These are phyloP conservation scores for Cricetomys ansorgei DNA, from an alignment of 2,113 vertebrate species.

Conservation along the genomic window DNA sequence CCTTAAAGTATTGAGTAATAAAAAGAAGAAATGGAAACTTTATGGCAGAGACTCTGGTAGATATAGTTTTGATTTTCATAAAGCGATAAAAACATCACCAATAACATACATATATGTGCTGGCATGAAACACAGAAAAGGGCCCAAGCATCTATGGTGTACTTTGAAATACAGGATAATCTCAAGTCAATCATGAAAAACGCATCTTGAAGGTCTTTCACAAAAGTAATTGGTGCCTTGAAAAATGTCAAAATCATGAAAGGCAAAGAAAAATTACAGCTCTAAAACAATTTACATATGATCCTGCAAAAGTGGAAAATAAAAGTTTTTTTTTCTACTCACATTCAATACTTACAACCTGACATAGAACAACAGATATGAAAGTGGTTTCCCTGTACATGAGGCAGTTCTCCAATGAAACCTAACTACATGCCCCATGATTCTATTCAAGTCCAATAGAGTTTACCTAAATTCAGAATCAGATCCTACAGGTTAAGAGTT, in stretches of 20 bases:
- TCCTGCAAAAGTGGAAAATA: neutral
- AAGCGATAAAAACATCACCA: neutral
- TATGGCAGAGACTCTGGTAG: neutral
- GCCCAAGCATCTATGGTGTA: neutral
- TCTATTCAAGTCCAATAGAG: neutral
- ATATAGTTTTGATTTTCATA: neutral
- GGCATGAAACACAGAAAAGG: neutral
- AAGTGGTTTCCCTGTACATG: neutral
- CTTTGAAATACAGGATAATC: neutral
- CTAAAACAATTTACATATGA: neutral
- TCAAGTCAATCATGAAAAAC: conserved; percentile 4
- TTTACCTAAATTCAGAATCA: neutral
- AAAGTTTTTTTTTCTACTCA: neutral
- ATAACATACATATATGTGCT: neutral
- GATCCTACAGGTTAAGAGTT: neutral
- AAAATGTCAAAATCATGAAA: conserved; percentile 23
- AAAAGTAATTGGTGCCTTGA: conserved; percentile 11
- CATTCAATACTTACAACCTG: neutral
- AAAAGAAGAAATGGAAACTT: neutral
- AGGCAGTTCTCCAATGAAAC: neutral
- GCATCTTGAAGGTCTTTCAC: neutral
- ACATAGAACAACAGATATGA: neutral
- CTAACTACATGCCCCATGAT: neutral
- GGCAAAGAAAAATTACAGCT: neutral
- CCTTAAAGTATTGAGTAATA: conserved; percentile 14